These are phyloP conservation scores for Myathropa florea DNA, from an alignment of 2,888 invertebrate genomes.

Conservation along the genomic window DNA sequence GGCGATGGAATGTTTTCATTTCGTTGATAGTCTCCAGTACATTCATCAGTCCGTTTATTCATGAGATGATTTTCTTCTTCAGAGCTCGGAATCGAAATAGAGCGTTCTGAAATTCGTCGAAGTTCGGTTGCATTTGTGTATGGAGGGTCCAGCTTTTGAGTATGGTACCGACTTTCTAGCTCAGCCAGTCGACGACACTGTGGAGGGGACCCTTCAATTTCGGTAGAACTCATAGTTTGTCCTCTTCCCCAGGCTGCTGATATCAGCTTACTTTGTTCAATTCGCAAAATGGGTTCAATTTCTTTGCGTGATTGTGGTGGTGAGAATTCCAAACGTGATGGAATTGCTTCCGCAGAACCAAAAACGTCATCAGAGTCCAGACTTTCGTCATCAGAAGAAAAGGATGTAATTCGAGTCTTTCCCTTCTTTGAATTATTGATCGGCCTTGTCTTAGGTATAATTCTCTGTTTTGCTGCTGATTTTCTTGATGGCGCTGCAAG, in stretches of 20 bases:
- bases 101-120: conserved; percentile 87
- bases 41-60: conserved; percentile 82
- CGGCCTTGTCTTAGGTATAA: conserved; percentile 83
- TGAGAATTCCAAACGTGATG: conserved; percentile 87
- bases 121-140: conserved; percentile 85
- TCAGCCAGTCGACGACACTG: conserved; percentile 86
- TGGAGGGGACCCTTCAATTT: conserved; percentile 89
- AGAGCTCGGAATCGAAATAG: conserved; percentile 88
- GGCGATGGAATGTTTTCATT: conserved; percentile 85
- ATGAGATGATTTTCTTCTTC: conserved; percentile 87
- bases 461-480: conserved; percentile 84
- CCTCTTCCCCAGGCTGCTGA: conserved; percentile 86
- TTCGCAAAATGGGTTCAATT: conserved; percentile 87
- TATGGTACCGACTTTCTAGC: conserved; percentile 85
- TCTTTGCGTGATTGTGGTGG: conserved; percentile 89
- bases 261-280: conserved; percentile 86
- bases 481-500: conserved; percentile 83
- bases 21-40: conserved; percentile 83
- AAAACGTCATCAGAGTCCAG: conserved; percentile 89
- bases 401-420: conserved; percentile 88
- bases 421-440: conserved; percentile 84
- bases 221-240: conserved; percentile 89
- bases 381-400: conserved; percentile 89
- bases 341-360: conserved; percentile 88
- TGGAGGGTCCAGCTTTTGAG: conserved; percentile 84